These are phyloP conservation scores for Solen grandis DNA, from an alignment of 1,140 invertebrate genomes.

Conservation along the genomic window DNA sequence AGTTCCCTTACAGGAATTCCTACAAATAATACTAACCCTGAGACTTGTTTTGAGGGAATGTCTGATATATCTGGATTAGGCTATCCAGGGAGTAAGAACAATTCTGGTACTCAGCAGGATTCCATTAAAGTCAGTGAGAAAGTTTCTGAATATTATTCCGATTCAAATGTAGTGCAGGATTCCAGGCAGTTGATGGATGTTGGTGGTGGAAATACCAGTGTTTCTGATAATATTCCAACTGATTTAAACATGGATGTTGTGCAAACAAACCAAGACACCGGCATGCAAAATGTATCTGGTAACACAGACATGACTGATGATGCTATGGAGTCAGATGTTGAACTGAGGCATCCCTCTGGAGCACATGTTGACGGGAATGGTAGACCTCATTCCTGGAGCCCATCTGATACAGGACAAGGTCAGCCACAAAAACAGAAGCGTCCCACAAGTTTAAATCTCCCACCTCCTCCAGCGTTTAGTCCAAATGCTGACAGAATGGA, in stretches of 20 bases:
- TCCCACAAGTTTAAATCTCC: constrained; percentile 77
- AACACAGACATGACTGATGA: no score
- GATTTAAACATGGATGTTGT: neutral
- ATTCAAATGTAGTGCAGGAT: neutral
- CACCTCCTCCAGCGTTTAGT: constrained; percentile 58
- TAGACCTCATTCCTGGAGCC: constrained; percentile 66
- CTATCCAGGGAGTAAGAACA: neutral
- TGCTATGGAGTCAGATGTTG: constrained; percentile 28
- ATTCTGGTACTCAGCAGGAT: neutral
- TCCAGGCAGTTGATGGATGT: constrained; percentile 34
- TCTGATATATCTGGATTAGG: neutral
- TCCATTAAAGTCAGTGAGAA: neutral
- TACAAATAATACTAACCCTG: neutral
- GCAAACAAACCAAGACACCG: constrained; percentile 25
- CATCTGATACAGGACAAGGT: constrained; percentile 41
- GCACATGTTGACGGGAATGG: constrained; percentile 10
- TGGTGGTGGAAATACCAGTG: neutral
- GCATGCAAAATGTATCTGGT: no score
- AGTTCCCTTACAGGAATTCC: constrained; percentile 19
- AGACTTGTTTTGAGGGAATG: neutral
- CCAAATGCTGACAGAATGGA: neutral
- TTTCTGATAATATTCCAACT: neutral
- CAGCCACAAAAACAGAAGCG: constrained; percentile 67
- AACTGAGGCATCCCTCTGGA: constrained; percentile 32
- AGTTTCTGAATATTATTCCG: constrained; percentile 4